A percentile compares a stretch with the other conserved stretches of the same genome.
phyloP scores from a whole-genome alignment of 2,888 invertebrate species.

The Nezara viridula region DNA sequence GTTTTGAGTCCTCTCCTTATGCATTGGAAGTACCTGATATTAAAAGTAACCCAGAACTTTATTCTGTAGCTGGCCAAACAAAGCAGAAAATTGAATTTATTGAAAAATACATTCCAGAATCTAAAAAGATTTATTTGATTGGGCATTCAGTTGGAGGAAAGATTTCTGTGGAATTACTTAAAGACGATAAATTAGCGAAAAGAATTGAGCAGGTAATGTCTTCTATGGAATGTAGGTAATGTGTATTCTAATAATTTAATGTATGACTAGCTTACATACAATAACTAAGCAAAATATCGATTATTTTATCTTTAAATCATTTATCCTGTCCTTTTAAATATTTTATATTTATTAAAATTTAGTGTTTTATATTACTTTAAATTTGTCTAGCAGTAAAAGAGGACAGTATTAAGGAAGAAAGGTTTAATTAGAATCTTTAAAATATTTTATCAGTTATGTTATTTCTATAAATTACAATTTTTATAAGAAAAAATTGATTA shows the following conservation, averaged over 20 bases:
- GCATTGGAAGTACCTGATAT: slow-evolving; percentile 41
- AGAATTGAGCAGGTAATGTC: slow-evolving; percentile 71
- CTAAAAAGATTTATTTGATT: slow-evolving; percentile 83
- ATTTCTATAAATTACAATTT: neutral
- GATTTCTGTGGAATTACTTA: slow-evolving; percentile 81
- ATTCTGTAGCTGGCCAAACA: slow-evolving; percentile 83
- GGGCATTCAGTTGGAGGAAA: slow-evolving; percentile 94
- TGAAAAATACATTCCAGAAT: slow-evolving; percentile 78
- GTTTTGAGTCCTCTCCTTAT: slow-evolving; percentile 48
- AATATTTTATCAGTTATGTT: neutral
- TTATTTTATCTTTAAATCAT: too few species aligned
- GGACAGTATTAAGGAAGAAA: too few species aligned
- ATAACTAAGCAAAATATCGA: neutral
- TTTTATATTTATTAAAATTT: too few species aligned
- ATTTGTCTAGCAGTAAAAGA: too few species aligned
- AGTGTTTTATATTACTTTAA: too few species aligned
- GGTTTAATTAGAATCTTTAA: too few species aligned
- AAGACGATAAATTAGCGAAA: slow-evolving; percentile 71
- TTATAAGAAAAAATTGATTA: neutral
- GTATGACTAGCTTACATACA: neutral
- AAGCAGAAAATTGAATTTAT: slow-evolving; percentile 84
- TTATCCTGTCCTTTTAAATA: too few species aligned
- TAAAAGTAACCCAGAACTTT: slow-evolving; percentile 71
- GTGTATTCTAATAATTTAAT: too few species aligned
- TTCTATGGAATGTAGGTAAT: too few species aligned